Evolutionary conservation across 2,888 invertebrate genomes (phyloP), one percentile per base, ranked within the genome.

Genomic region (Deilephila porcellus): DNA sequence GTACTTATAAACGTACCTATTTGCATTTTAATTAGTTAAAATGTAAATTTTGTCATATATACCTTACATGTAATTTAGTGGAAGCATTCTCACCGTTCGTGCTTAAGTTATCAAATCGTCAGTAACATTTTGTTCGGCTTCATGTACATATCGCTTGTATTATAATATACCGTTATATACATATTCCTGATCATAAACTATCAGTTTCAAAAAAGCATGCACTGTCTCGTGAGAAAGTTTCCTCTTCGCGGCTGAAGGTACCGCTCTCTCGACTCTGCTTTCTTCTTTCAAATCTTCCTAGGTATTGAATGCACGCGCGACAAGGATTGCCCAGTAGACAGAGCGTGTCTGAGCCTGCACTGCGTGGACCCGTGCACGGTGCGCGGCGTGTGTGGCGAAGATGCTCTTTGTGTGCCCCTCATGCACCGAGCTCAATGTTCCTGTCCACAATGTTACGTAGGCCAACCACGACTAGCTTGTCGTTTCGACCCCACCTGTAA

Each of bases 341-440:
- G 98, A 95, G 97, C 98, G 91, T 98, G 98, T 95, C 96, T 98
- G 94, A 97, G 97, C 95, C 96, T 97, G 93, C 97, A 97, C 95
- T 98, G 98, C 94, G 96, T 97, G 93, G 98, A 98, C 94, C 98
- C 98, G 80, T 98, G 98, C 95, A 96, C 96, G 87, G 96, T 98
- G 88, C 97, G 98, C 85, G 98, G 97, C 85, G 97, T 97, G 81
- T 98, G 98, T 91, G 98, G 98, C 81, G 96, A 97, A 86, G 98
- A 98, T 93, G 98, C 98, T 78, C 95, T 98, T 78, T 98, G 98
- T 92, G 97, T 97, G 86, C 97, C 98, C 75, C 96, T 98, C 79
- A 95, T 97, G 88, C 98, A 98, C 93, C 96, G 97, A 86, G 97
- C 98, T 70, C 96, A 97, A 85, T 98, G 98, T 91, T 97, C 97